Conservation (phyloP, 2,888 invertebrate species). For the Phortica magna region DNA sequence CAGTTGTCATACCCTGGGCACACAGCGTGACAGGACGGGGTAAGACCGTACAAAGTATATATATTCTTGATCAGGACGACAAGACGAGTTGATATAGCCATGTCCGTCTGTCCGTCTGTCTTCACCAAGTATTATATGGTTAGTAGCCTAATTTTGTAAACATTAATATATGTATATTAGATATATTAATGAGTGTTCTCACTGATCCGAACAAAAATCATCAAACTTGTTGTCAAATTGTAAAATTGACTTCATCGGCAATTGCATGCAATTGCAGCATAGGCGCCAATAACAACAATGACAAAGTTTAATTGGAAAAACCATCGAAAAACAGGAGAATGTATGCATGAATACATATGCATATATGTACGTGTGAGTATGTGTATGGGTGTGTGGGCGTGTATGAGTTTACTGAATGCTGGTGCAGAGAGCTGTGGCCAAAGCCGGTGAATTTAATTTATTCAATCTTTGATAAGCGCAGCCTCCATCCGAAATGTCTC, state of each 20-base stretch:
- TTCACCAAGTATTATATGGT: no score
- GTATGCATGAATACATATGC: background rate
- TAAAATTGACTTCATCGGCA: background rate
- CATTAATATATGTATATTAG: no score
- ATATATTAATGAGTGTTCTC: no score
- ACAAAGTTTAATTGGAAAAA: slow-evolving; percentile 65
- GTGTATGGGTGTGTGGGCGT: slow-evolving; percentile 39
- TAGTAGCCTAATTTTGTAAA: no score
- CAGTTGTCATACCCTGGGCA: no score
- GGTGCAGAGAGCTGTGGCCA: slow-evolving; percentile 42
- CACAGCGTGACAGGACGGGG: no score
- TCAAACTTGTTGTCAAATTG: background rate
- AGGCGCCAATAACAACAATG: slow-evolving; percentile 35
- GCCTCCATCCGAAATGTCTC: slow-evolving; percentile 76
- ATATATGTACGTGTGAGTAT: slow-evolving; percentile 32
- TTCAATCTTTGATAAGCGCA: slow-evolving; percentile 75
- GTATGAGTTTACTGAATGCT: slow-evolving; percentile 8
- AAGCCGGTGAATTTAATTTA: slow-evolving; percentile 73
- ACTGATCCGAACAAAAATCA: no score
- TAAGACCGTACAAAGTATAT: no score
- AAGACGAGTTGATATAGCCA: no score
- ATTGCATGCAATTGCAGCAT: no score
- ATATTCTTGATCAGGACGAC: no score
- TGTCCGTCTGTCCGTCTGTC: no score
- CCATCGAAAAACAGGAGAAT: slow-evolving; percentile 52